Base-by-base conservation (phyloP, 2,888 invertebrate genomes). In the Aleiodes leptofemur region DNA sequence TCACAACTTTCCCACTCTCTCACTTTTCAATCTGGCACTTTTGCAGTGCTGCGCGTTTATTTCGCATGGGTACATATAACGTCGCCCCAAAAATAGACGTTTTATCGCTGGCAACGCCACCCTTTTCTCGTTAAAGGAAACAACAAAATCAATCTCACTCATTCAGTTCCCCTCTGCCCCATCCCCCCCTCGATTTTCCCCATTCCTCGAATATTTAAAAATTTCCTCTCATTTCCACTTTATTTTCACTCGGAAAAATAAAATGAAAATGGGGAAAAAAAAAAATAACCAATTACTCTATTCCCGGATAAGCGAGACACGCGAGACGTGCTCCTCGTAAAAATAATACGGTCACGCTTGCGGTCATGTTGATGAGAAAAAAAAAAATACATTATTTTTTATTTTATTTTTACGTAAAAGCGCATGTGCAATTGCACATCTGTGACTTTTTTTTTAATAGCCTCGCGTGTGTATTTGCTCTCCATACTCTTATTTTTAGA, bases 291-390 rank as follows among this genome's bases (percentile, higher is more conserved):
- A 64, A 64, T 64, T 64, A 64, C 64, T 64, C 64, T 64, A 64
- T 64, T 64, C 64, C 43, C 48, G 64, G 64, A 64, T 64, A 64
- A 64, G 64, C 64, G 64, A 64, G 64, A 64, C 64, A 64, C 48
- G 64, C 64, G 64, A 64, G 64, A 64, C 64, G 64, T 64, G 64
- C 43, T 48, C 48, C 38, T 64, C 64, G 64, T 64, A 64, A 64
- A 64, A 64, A 64, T 64, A 64, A 64, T 64, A 64, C 48, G 64
- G 64, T 64, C 64, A 64, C 64, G 64, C 64, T 64, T 64, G 64
- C 43, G 64, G 64, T 64, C 48, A 48, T 64, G 64, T 4, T 43
- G 64, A 64, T 64, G 16, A 64, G 16, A 64, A 64, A 61, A 64
- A 11, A 61, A 51, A 51, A 51, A 51, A 51, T 3, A 51, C 9